Conservation (phyloP, 2,797 vertebrate species). For the Amazona ochrocephala region DNA sequence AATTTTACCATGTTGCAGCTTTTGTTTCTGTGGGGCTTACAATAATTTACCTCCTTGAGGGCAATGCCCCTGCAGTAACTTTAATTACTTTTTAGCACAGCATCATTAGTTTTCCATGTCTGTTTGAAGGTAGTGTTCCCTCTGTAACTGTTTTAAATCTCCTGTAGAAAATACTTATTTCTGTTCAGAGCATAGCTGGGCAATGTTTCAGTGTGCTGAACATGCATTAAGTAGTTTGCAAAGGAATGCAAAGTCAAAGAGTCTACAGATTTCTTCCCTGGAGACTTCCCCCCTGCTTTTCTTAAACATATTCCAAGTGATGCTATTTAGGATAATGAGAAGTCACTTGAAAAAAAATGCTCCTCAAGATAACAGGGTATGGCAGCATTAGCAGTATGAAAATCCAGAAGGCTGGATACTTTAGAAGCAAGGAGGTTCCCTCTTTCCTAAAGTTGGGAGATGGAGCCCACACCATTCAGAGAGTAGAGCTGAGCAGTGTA, state of each 20-base stretch:
- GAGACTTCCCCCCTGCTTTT: background rate
- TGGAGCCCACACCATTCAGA: background rate
- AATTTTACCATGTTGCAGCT: background rate
- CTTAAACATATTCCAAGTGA: background rate
- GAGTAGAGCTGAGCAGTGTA: background rate
- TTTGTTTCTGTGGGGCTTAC: background rate
- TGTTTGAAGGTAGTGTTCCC: background rate
- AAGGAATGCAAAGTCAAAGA: background rate
- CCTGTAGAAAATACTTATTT: background rate
- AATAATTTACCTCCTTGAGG: background rate
- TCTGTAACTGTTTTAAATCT: background rate
- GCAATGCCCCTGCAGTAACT: background rate
- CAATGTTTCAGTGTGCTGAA: background rate
- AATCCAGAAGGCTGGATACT: background rate
- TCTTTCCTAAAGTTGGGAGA: background rate
- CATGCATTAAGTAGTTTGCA: background rate
- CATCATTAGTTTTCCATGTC: background rate
- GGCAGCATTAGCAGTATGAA: background rate
- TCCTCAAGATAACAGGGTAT: background rate
- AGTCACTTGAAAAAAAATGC: background rate
- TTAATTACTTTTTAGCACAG: background rate
- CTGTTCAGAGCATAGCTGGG: background rate
- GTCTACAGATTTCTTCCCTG: background rate
- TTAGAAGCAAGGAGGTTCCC: background rate
- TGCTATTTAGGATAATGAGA: background rate